Evolutionary conservation across 1,140 invertebrate species (phyloP).

Genomic region (Trichonephila inaurata): DNA sequence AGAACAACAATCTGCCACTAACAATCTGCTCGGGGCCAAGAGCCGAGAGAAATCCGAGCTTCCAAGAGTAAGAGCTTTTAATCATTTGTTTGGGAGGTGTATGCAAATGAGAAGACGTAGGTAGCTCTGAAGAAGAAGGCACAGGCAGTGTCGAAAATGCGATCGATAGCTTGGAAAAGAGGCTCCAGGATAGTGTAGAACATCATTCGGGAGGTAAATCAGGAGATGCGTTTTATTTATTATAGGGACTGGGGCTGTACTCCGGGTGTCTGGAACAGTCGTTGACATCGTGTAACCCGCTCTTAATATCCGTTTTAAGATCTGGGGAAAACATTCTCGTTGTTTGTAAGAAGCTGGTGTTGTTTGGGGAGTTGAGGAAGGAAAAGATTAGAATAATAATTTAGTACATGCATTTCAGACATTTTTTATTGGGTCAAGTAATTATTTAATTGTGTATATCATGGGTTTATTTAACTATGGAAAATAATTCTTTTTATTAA

Average conservation of each 20-base stretch:
- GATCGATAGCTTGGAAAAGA: slow-evolving; percentile 23
- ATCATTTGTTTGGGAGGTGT: slow-evolving; percentile 34
- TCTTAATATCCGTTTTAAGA: neutral
- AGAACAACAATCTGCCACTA: slow-evolving; percentile 6
- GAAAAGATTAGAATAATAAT: neutral
- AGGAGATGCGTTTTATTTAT: slow-evolving; percentile 29
- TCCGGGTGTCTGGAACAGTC: slow-evolving; percentile 7
- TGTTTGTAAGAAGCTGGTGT: neutral
- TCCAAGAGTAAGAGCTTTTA: slow-evolving; percentile 2
- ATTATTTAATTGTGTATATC: too few species aligned
- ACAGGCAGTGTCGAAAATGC: slow-evolving; percentile 5
- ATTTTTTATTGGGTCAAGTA: too few species aligned
- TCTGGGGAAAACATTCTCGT: slow-evolving; percentile 1
- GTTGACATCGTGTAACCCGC: neutral
- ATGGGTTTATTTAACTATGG: too few species aligned
- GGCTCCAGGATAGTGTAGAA: neutral
- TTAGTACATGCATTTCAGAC: neutral
- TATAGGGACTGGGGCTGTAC: neutral
- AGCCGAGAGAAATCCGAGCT: neutral
- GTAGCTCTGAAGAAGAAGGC: neutral
- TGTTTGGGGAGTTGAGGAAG: neutral
- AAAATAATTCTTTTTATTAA: too few species aligned
- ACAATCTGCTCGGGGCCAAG: slow-evolving; percentile 1
- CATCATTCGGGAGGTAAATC: slow-evolving; percentile 54
- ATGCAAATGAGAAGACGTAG: slow-evolving; percentile 48